These are phyloP conservation scores for Sinella curviseta DNA, from an alignment of 1,140 invertebrate genomes.

Conservation along the genomic window DNA sequence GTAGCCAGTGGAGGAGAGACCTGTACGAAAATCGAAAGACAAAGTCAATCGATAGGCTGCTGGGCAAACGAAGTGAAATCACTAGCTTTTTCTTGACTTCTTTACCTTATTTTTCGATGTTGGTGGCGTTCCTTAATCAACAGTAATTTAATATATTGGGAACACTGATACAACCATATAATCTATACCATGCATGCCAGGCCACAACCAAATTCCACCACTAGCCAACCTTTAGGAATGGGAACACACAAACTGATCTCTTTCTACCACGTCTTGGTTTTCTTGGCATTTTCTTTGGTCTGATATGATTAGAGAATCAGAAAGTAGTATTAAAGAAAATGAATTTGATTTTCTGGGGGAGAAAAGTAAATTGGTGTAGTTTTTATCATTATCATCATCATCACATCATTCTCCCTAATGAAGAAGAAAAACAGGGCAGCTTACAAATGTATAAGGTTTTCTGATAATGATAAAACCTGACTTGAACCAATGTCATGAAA, in stretches of 20 bases:
- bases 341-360: neutral
- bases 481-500: neutral
- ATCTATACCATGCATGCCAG: neutral
- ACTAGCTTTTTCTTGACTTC: neutral
- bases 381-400: neutral
- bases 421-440: neutral
- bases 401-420: neutral
- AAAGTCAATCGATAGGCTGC: neutral
- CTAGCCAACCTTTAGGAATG: neutral
- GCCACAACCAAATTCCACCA: neutral
- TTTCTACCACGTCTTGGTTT: too few relatives aligned
- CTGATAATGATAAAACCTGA: neutral
- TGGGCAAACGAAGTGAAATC: neutral
- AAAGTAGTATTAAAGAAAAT: neutral
- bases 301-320: neutral
- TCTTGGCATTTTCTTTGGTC: too few relatives aligned
- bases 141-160: neutral
- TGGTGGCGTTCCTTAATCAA: neutral
- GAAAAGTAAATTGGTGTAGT: neutral
- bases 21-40: neutral
- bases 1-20: neutral
- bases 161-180: neutral
- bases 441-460: neutral
- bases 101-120: neutral
- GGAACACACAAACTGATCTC: neutral